Base-by-base conservation (phyloP, 2,888 invertebrate species). In the Phlogophora meticulosa region DNA sequence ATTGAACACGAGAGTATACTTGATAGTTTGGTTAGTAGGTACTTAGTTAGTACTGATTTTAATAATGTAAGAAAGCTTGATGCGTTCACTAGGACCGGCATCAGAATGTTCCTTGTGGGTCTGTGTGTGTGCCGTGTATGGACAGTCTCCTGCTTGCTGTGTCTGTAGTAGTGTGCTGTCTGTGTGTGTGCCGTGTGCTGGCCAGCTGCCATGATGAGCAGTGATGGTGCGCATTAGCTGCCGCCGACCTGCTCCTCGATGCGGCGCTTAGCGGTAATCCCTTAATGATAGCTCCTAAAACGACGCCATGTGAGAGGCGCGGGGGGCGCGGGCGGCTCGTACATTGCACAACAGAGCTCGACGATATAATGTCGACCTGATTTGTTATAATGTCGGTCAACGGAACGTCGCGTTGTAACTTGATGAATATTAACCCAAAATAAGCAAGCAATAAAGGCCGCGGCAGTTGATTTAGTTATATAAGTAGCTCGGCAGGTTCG, bases 391-490 rank as follows among this genome's bases (percentile, higher is more conserved):
- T 15, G 11, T 11, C 28, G 28, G 28, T 28, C 28, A 28, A 11
- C 36, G 36, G 36, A 36, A 36, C 1, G 36, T 36, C 4, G 11
- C 36, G 36, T 36, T 36, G 13, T 17, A 17, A 43, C 15, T 22
- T 17, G 17, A 42, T 17, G 17, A 42, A 32, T n/a, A 20, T 34
- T 7, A 22, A 17, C 15, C 24, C 34, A 1, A 15, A 45, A 24
- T 22, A 24, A 61, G 42, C 22, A 42, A 34, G 22, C 15, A 4
- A 17, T 34, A 43, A 24, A 24, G 17, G 15, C 15, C 13, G 15
- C 24, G 62, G 11, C 61, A 34, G 17, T 43, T 43, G 34, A 60
- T 61, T 61, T 49, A 51, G 42, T 22, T 28, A 28, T n/a, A 51
- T 28, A 45, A 51, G 36, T 45, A 65, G 28, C 45, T 32, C 48